phyloP scores from a whole-genome alignment of 2,113 vertebrate species.

The Solea solea region DNA sequence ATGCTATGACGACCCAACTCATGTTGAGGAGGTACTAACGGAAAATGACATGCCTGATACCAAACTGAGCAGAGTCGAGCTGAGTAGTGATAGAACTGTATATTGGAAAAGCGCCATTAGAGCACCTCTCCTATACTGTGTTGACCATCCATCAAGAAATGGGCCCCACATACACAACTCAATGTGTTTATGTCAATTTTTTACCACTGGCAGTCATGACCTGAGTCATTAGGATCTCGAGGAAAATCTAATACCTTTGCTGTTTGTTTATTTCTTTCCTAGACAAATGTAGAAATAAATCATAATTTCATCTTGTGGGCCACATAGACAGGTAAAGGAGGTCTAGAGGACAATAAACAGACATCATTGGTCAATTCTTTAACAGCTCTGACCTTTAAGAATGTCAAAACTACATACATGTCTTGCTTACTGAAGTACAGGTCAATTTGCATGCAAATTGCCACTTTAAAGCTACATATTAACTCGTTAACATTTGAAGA shows the following conservation, averaged over 20 bases:
- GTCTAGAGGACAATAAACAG: background rate
- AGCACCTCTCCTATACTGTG: too few species aligned
- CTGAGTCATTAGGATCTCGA: background rate
- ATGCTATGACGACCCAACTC: too few species aligned
- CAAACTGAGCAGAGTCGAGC: too few species aligned
- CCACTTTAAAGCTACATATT: background rate
- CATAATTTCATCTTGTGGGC: background rate
- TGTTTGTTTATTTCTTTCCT: constrained; percentile 8
- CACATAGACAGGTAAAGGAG: background rate
- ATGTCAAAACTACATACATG: too few species aligned
- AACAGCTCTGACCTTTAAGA: background rate
- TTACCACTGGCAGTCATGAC: background rate
- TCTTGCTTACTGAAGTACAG: background rate
- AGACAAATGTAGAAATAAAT: background rate
- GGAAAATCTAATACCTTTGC: background rate
- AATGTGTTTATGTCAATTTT: constrained; percentile 3
- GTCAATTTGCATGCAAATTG: background rate
- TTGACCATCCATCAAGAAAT: background rate
- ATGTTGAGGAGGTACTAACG: too few species aligned
- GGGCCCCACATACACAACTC: background rate
- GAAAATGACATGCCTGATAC: too few species aligned
- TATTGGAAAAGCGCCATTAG: too few species aligned
- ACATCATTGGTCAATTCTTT: background rate
- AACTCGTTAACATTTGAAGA: background rate
- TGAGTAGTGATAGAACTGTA: too few species aligned